Evolutionary conservation across 2,888 invertebrate genomes (phyloP).

Genomic region (Sarcophaga caerulescens): DNA sequence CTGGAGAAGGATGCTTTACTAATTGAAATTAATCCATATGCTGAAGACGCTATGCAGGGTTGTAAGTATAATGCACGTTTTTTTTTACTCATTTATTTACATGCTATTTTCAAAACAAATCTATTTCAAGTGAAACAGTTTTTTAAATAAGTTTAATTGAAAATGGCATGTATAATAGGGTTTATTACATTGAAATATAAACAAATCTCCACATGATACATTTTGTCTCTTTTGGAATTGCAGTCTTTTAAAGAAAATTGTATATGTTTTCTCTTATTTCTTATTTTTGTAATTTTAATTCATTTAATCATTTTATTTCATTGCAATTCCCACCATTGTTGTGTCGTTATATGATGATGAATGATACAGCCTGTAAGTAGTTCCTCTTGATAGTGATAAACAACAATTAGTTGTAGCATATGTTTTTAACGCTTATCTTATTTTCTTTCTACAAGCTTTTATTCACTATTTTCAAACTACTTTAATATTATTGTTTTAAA

Average conservation of each 20-base stretch:
- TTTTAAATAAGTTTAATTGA: background rate
- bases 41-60: slow-evolving; percentile 89
- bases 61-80: slow-evolving; percentile 74
- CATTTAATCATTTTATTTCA: slow-evolving; percentile 55
- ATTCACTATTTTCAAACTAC: background rate
- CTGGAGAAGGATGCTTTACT: slow-evolving; percentile 93
- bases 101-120: slow-evolving; percentile 3
- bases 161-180: background rate
- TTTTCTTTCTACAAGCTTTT: slow-evolving; percentile 7
- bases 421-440: slow-evolving; percentile 7
- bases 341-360: slow-evolving; percentile 52
- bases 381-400: slow-evolving; percentile 24
- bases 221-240: background rate
- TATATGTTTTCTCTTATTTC: background rate
- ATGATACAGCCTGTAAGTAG: slow-evolving; percentile 65
- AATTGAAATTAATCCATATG: slow-evolving; percentile 97
- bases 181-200: background rate
- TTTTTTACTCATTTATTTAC: background rate
- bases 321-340: slow-evolving; percentile 56
- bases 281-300: slow-evolving; percentile 35
- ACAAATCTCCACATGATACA: background rate
- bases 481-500: background rate
- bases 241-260: background rate
- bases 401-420: slow-evolving; percentile 11
- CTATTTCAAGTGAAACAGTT: background rate